Evolutionary conservation across 1,140 invertebrate species (phyloP).

Genomic region (Conus betulinus): DNA sequence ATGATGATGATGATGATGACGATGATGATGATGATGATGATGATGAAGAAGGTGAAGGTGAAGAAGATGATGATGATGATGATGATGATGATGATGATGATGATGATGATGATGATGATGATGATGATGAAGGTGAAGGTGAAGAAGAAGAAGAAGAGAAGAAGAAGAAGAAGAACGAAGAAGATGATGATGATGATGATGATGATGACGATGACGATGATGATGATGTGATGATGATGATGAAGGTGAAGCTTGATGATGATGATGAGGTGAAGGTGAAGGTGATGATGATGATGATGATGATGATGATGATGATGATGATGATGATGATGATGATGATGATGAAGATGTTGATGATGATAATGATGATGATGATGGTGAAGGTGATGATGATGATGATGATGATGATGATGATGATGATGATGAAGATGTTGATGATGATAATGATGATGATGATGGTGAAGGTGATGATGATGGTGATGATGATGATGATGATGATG

Average conservation of each 20-base stretch:
- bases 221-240: conserved; percentile 11
- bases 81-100: not conserved
- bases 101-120: not conserved
- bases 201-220: not conserved
- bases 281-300: conserved; percentile 5
- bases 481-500: conserved; percentile 5
- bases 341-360: not conserved
- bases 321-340: conserved; percentile 4
- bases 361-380: conserved; percentile 3
- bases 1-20: not conserved
- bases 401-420: conserved; percentile 5
- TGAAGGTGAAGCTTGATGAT: too few species aligned
- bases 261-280: too few species aligned
- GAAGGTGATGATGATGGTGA: not conserved
- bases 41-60: not conserved
- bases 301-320: conserved; percentile 12
- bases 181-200: conserved; percentile 11
- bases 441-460: not conserved
- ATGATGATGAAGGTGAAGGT: not conserved
- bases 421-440: not conserved
- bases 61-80: not conserved
- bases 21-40: not conserved
- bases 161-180: too few species aligned
- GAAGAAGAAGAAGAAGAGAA: too few species aligned
- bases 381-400: conserved; percentile 19